Conservation (phyloP, 2,888 invertebrate species). For the Chrysodeixis includens region DNA sequence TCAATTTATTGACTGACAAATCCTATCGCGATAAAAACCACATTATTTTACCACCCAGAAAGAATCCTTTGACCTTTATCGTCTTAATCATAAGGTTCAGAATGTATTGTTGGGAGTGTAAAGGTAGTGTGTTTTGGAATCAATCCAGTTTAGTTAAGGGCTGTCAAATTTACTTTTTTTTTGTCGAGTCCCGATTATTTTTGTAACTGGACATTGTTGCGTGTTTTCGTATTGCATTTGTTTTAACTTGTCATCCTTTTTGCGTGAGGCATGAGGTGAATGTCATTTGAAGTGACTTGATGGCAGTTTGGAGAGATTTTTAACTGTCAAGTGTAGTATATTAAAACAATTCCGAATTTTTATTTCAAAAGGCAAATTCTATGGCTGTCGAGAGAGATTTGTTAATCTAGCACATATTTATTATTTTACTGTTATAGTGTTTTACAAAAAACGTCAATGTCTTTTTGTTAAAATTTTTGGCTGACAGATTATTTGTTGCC, state of each 20-base stretch:
- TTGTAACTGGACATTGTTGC: conserved; percentile 30
- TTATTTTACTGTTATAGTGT: too few relatives aligned
- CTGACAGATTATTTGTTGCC: too few relatives aligned
- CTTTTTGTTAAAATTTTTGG: too few relatives aligned
- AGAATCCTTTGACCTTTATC: conserved; percentile 20
- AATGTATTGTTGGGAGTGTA: conserved; percentile 18
- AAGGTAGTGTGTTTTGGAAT: conserved; percentile 21
- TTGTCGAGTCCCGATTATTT: conserved; percentile 29
- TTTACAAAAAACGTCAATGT: too few relatives aligned
- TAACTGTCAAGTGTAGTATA: too few relatives aligned
- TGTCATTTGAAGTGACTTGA: not conserved
- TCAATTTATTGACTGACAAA: conserved; percentile 78
- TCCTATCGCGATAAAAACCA: conserved; percentile 64
- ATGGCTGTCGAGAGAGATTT: too few relatives aligned
- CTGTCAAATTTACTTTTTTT: conserved; percentile 56
- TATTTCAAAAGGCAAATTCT: too few relatives aligned
- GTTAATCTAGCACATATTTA: too few relatives aligned
- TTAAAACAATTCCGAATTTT: too few relatives aligned
- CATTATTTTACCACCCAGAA: conserved; percentile 8
- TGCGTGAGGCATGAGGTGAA: not conserved
- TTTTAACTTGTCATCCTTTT: not conserved
- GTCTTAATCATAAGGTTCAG: conserved; percentile 26
- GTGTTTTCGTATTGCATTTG: conserved; percentile 16
- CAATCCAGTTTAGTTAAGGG: conserved; percentile 55
- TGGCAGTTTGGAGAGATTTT: not conserved